A percentile compares a stretch with the other conserved stretches of the same genome.
phyloP scores from a whole-genome alignment of 1,140 invertebrate genomes.

The Scaptomyza hsui region DNA sequence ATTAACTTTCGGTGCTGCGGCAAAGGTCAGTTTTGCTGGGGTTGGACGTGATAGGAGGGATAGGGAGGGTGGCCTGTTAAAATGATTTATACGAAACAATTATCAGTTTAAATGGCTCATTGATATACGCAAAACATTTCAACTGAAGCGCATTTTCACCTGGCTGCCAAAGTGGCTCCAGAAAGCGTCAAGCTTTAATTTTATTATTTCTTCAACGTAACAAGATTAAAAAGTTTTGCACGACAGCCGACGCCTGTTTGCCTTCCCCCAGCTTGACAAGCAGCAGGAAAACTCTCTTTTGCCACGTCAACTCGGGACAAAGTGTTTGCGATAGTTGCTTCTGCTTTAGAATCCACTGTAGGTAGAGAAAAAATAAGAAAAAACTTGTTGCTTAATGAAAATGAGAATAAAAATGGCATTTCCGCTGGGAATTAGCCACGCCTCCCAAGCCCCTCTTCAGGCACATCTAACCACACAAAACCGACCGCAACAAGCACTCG shows the following conservation, averaged over 20 bases:
- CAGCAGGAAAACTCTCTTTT: no score
- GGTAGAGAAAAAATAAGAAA: not conserved
- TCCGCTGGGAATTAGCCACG: no score
- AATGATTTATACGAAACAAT: constrained; percentile 79
- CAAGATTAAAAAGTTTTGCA: constrained; percentile 79
- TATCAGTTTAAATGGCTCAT: constrained; percentile 81
- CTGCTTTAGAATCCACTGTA: constrained; percentile 49
- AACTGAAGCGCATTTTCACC: constrained; percentile 41
- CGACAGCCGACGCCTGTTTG: no score
- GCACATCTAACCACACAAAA: constrained; percentile 14
- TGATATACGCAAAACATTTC: constrained; percentile 72
- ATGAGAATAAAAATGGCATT: constrained; percentile 49
- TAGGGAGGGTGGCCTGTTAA: constrained; percentile 25
- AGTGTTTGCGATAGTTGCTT: constrained; percentile 68
- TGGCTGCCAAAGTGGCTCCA: constrained; percentile 13
- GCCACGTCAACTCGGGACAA: constrained; percentile 22
- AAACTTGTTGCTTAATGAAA: constrained; percentile 76
- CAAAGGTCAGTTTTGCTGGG: constrained; percentile 57
- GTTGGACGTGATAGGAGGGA: not conserved
- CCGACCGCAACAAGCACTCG: constrained; percentile 59
- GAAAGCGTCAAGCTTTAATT: constrained; percentile 68
- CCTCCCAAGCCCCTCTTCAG: no score
- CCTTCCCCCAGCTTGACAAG: no score
- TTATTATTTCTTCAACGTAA: constrained; percentile 73
- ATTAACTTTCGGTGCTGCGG: constrained; percentile 66